Evolutionary conservation across 2,888 invertebrate species (phyloP).

Genomic region (Lasioglossum lativentre): DNA sequence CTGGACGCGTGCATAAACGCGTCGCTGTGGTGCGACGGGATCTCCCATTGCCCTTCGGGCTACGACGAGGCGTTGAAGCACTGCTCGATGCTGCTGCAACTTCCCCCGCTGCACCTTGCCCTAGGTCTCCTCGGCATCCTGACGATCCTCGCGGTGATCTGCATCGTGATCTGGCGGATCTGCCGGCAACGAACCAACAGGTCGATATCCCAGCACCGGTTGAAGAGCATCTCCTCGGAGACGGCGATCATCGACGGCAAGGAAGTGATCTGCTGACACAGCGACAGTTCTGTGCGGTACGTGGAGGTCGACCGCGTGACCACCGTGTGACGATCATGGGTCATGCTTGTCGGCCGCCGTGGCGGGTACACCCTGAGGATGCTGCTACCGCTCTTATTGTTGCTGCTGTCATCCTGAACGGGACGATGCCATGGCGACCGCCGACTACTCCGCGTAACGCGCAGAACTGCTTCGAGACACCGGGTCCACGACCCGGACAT

Average conservation of each 20-base stretch:
- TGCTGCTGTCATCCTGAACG: constrained; percentile 51
- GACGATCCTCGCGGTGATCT: constrained; percentile 78
- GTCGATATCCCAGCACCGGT: constrained; percentile 91
- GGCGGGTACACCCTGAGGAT: constrained; percentile 23
- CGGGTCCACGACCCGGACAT: constrained; percentile 21
- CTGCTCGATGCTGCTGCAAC: constrained; percentile 91
- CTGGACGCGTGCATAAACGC: constrained; percentile 83
- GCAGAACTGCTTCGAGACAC: constrained; percentile 75
- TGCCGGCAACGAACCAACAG: constrained; percentile 89
- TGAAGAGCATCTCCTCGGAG: constrained; percentile 93
- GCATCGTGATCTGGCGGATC: constrained; percentile 81
- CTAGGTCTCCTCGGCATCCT: constrained; percentile 84
- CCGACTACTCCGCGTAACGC: constrained; percentile 75
- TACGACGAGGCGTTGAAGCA: constrained; percentile 92
- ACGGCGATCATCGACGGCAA: constrained; percentile 94
- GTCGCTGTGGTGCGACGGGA: constrained; percentile 85
- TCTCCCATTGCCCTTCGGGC: constrained; percentile 84
- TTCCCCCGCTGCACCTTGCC: constrained; percentile 91
- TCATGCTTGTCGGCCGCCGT: constrained; percentile 36
- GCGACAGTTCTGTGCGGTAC: constrained; percentile 97
- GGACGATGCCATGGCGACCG: constrained; percentile 36
- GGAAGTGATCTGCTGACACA: constrained; percentile 97
- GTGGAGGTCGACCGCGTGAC: constrained; percentile 96
- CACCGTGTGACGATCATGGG: constrained; percentile 90
- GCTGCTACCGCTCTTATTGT: background rate